Evolutionary conservation across 2,113 vertebrate genomes (phyloP).

Genomic region (Larimichthys polyactis): DNA sequence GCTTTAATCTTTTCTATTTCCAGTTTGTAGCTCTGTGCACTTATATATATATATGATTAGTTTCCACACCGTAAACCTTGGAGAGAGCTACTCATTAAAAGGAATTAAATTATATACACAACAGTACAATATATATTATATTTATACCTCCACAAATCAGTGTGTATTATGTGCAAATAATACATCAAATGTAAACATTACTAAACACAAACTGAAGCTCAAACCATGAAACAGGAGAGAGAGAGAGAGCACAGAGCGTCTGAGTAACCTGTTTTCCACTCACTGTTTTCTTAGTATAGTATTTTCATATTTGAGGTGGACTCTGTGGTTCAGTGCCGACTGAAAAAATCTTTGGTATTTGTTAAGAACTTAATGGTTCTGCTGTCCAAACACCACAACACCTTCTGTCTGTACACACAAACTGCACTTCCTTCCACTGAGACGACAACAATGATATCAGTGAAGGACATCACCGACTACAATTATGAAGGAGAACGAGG

Average conservation of each 20-base stretch:
- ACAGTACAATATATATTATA: neutral
- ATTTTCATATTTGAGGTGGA: slow-evolving; percentile 3
- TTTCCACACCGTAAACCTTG: neutral
- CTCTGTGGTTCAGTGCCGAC: neutral
- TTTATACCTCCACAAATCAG: neutral
- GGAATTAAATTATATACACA: neutral
- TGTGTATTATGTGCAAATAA: neutral
- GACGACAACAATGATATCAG: slow-evolving; percentile 67
- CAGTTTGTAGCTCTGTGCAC: neutral
- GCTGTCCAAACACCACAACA: slow-evolving; percentile 4
- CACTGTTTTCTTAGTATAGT: neutral
- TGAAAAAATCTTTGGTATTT: neutral
- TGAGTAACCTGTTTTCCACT: neutral
- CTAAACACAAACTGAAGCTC: neutral
- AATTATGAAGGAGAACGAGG: slow-evolving; percentile 81
- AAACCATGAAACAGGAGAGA: neutral
- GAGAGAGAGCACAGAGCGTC: neutral
- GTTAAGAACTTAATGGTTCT: neutral
- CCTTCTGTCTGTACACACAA: neutral
- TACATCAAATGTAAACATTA: neutral
- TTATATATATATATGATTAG: too few species aligned
- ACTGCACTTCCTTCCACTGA: slow-evolving; percentile 1
- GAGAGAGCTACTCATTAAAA: neutral
- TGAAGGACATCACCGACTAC: slow-evolving; percentile 83
- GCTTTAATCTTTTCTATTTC: neutral